Evolutionary conservation across 64 coral and sea anemone genomes (phyloP).

Genomic region (Porites lutea): DNA sequence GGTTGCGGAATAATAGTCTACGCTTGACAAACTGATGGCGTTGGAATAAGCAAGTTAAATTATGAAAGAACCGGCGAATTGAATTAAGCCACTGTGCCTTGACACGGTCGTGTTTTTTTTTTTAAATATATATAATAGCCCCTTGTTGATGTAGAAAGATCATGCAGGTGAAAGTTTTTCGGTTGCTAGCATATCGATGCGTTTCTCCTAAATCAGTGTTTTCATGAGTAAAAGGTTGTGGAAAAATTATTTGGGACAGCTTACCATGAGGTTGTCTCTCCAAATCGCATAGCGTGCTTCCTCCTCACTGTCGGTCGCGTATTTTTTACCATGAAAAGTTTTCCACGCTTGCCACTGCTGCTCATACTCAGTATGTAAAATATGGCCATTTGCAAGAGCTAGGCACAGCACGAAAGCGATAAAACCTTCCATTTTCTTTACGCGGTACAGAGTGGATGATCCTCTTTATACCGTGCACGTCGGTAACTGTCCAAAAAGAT

Average conservation of each 20-base stretch:
- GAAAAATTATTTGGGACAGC: not conserved
- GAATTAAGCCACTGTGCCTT: too few species aligned
- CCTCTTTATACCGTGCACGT: not conserved
- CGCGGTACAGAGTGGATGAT: not conserved
- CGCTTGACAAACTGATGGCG: too few species aligned
- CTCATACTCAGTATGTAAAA: conserved; percentile 48
- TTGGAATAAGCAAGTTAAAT: too few species aligned
- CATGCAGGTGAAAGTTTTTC: too few species aligned
- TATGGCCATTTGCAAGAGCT: conserved; percentile 38
- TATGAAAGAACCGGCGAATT: too few species aligned
- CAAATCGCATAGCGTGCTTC: conserved; percentile 73
- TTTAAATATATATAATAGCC: too few species aligned
- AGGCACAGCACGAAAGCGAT: conserved; percentile 28
- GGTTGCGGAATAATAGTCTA: too few species aligned
- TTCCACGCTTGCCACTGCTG: conserved; percentile 83
- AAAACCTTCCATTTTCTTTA: conserved; percentile 10
- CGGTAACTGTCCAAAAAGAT: not conserved
- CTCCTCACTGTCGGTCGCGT: conserved; percentile 66
- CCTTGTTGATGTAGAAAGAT: too few species aligned
- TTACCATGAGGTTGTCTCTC: conserved; percentile 78
- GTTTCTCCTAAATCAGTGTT: not conserved
- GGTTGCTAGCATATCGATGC: too few species aligned
- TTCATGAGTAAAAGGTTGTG: not conserved
- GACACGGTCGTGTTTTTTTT: too few species aligned
- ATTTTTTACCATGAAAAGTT: conserved; percentile 67